A percentile compares a stretch with the other conserved stretches of the same genome.
Evolutionary conservation across 2,888 invertebrate species (phyloP).

Genomic region (Drosophila neutralis): DNA sequence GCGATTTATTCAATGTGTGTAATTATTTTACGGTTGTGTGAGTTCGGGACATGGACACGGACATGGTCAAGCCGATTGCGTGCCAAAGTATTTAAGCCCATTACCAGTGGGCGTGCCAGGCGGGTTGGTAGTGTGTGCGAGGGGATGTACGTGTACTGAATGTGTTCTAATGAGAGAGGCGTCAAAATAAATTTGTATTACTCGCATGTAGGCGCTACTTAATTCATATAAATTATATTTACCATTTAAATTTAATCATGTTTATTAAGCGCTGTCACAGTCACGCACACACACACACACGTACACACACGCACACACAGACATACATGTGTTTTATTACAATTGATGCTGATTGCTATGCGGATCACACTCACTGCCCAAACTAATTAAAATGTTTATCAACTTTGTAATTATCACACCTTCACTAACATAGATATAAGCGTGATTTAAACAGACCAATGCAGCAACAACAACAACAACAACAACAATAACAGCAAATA

Average conservation of each 20-base stretch:
- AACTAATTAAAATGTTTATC: constrained; percentile 79
- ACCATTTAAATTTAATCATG: constrained; percentile 71
- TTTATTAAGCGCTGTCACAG: constrained; percentile 44
- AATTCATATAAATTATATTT: constrained; percentile 71
- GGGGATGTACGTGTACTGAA: constrained; percentile 58
- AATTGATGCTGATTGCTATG: constrained; percentile 67
- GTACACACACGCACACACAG: constrained; percentile 42
- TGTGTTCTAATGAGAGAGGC: constrained; percentile 56
- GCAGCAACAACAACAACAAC: background rate
- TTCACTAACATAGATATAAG: constrained; percentile 3
- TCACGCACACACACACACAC: background rate
- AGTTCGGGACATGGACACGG: constrained; percentile 33
- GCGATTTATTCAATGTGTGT: constrained; percentile 72
- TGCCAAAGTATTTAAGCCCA: constrained; percentile 64
- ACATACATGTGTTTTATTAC: constrained; percentile 60
- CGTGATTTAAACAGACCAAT: constrained; percentile 33
- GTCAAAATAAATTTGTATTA: constrained; percentile 55
- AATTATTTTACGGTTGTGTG: constrained; percentile 69
- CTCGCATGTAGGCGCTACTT: constrained; percentile 53
- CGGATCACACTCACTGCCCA: constrained; percentile 55
- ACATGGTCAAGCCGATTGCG: constrained; percentile 39
- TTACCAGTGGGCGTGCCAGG: constrained; percentile 36
- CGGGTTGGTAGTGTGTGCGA: background rate
- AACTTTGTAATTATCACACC: constrained; percentile 71
- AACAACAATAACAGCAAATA: constrained; percentile 1